These are phyloP conservation scores for Aphaenogaster rudis DNA, from an alignment of 1,140 invertebrate species.

Conservation along the genomic window DNA sequence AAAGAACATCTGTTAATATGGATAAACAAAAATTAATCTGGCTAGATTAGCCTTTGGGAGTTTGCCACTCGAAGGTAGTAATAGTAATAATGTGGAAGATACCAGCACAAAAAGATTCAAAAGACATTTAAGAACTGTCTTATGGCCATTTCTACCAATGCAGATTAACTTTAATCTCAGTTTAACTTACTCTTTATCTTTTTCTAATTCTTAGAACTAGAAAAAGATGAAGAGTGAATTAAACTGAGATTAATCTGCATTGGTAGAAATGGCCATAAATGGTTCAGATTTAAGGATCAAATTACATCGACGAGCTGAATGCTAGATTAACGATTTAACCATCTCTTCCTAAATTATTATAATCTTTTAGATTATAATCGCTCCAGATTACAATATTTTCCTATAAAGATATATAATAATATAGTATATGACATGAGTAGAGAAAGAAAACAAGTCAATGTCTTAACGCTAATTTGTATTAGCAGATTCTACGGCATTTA, in stretches of 20 bases:
- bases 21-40: background rate
- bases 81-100: background rate
- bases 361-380: background rate
- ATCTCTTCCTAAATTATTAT: conserved; percentile 15
- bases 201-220: too few relatives aligned
- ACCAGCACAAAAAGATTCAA: background rate
- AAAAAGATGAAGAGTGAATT: too few relatives aligned
- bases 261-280: background rate
- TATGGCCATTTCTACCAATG: too few relatives aligned
- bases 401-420: background rate
- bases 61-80: background rate
- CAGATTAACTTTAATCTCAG: too few relatives aligned
- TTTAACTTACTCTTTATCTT: too few relatives aligned
- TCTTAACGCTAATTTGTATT: conserved; percentile 11
- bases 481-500: background rate
- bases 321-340: background rate
- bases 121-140: background rate
- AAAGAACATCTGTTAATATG: conserved; percentile 9
- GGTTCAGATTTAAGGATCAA: background rate
- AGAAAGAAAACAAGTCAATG: conserved; percentile 5
- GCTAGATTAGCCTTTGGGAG: background rate
- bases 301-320: conserved; percentile 11
- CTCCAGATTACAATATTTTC: background rate
- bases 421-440: conserved; percentile 11
- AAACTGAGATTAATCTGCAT: too few relatives aligned